Evolutionary conservation across 2,113 vertebrate species (phyloP).

Genomic region (Scopus umbretta): DNA sequence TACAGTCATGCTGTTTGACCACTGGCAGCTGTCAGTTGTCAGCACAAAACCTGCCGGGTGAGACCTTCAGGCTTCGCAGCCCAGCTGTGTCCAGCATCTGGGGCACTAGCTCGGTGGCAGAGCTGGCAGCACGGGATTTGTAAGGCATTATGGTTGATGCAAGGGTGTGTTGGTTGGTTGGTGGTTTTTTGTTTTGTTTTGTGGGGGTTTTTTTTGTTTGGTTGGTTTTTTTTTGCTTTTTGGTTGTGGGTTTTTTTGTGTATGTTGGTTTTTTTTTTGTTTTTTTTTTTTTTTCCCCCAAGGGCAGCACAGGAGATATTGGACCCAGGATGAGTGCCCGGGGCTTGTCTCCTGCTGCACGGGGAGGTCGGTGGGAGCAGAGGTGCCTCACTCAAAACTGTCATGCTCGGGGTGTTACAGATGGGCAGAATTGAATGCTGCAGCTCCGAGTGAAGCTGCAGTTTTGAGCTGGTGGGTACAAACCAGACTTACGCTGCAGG

Average conservation of each 20-base stretch:
- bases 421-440: neutral
- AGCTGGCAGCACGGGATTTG: too few relatives aligned
- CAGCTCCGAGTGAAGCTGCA: neutral
- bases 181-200: too few relatives aligned
- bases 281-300: neutral
- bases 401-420: neutral
- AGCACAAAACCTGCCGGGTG: neutral
- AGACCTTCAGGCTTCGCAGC: neutral
- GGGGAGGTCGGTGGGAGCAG: neutral
- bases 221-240: too few relatives aligned
- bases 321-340: too few relatives aligned
- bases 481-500: neutral
- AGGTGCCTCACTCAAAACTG: rapidly evolving
- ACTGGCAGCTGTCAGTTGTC: neutral
- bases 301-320: neutral
- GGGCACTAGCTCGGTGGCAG: rapidly evolving
- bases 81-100: neutral
- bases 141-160: rapidly evolving
- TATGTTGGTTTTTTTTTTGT: too few relatives aligned
- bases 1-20: neutral
- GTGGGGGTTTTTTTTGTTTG: too few relatives aligned
- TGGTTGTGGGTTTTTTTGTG: too few relatives aligned
- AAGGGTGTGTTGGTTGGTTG: neutral
- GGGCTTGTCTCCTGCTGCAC: rapidly evolving
- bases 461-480: neutral